Percentiles rank a stretch among this genome's conserved stretches.
Evolutionary conservation across 2,888 invertebrate species (phyloP).

Genomic region (Aquatica leii): DNA sequence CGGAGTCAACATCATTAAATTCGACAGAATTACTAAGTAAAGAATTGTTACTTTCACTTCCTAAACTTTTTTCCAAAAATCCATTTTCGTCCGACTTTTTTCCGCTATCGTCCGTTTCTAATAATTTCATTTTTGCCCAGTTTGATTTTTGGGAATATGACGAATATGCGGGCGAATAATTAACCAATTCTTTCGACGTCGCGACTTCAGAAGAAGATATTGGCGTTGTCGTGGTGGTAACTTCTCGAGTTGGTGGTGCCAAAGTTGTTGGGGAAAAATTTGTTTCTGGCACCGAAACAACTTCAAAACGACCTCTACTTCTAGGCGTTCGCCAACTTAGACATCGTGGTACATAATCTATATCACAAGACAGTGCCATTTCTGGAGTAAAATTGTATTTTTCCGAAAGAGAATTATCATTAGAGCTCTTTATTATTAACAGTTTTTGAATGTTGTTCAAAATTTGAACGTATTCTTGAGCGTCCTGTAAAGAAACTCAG

Average conservation of each 20-base stretch:
- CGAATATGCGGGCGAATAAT: neutral
- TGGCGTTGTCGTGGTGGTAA: neutral
- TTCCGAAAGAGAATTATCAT: slow-evolving; percentile 40
- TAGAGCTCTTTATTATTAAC: slow-evolving; percentile 54
- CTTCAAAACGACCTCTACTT: slow-evolving; percentile 37
- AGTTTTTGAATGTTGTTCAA: slow-evolving; percentile 55
- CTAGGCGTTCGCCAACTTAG: slow-evolving; percentile 33
- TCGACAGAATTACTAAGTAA: too few relatives aligned
- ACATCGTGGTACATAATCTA: slow-evolving; percentile 38
- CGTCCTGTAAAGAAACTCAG: slow-evolving; percentile 46
- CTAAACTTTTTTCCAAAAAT: too few relatives aligned
- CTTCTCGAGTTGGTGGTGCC: neutral
- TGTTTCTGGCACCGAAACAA: slow-evolving; percentile 38
- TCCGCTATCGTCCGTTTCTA: neutral
- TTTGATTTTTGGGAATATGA: neutral
- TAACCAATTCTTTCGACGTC: neutral
- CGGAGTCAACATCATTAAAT: too few relatives aligned
- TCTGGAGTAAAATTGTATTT: slow-evolving; percentile 27
- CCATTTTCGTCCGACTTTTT: too few relatives aligned
- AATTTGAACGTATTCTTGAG: slow-evolving; percentile 52
- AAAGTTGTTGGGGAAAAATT: neutral
- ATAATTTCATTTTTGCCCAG: neutral
- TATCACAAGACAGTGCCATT: slow-evolving; percentile 54
- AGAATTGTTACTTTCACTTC: too few relatives aligned
- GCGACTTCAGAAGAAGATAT: too few relatives aligned